These are phyloP conservation scores for Carassius carassius DNA, from an alignment of 2,113 vertebrate genomes.

Conservation along the genomic window DNA sequence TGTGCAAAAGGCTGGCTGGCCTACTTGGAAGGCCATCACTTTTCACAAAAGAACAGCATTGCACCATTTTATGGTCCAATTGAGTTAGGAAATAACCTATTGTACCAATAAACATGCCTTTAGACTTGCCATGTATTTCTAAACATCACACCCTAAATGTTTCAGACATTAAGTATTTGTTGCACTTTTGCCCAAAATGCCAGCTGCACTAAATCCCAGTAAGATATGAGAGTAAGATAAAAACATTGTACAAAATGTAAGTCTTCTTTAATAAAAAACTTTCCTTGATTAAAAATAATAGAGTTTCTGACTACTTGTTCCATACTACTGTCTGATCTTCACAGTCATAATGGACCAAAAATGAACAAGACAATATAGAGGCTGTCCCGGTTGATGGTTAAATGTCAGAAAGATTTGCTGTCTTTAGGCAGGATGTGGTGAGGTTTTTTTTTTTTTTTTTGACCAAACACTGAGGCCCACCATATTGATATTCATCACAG, in stretches of 20 bases:
- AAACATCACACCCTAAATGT: neutral
- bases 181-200: slow-evolving; percentile 42
- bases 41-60: neutral
- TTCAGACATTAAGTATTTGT: slow-evolving; percentile 20
- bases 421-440: neutral
- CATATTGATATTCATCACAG: neutral
- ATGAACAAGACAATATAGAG: neutral
- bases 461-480: neutral
- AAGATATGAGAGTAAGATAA: neutral
- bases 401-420: neutral
- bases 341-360: neutral
- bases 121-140: slow-evolving; percentile 40
- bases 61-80: neutral
- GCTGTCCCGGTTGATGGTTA: neutral
- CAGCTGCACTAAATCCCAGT: neutral
- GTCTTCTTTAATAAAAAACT: neutral
- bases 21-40: slow-evolving; percentile 23
- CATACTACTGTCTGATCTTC: neutral
- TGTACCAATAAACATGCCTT: neutral
- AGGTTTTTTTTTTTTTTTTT: no score
- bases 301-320: neutral
- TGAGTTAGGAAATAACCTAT: slow-evolving; percentile 17
- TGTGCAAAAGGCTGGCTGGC: neutral
- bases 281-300: neutral
- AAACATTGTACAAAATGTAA: neutral